Conservation (phyloP, 2,113 vertebrate genomes). For the Onychostoma macrolepis region DNA sequence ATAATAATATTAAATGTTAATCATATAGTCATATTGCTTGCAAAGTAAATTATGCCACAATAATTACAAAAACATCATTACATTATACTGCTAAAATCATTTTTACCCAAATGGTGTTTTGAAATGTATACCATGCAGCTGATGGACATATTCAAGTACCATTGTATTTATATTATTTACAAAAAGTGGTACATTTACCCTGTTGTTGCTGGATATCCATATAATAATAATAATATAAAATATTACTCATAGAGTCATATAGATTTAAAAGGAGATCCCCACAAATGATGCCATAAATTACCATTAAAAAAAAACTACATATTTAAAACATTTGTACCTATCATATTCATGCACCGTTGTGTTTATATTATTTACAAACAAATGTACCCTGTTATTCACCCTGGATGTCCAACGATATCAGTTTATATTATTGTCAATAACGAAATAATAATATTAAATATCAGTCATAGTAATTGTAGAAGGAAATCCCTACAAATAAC, state of each 20-base stretch:
- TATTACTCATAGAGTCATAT: neutral
- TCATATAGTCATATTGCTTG: neutral
- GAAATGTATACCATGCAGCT: no score
- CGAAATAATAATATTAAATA: neutral
- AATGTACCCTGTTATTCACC: neutral
- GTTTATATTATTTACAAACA: neutral
- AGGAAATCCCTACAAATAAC: neutral
- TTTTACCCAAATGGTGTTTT: no score
- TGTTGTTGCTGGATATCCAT: neutral
- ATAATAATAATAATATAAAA: no score
- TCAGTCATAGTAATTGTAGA: neutral
- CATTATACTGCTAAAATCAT: neutral
- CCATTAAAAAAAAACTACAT: neutral
- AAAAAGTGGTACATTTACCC: neutral
- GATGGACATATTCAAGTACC: no score
- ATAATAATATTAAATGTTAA: neutral
- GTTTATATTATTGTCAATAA: neutral
- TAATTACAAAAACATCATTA: no score
- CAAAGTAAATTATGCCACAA: neutral
- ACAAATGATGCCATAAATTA: neutral
- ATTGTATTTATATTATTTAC: no score
- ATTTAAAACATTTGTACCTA: no score
- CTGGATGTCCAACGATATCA: neutral
- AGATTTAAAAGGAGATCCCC: neutral
- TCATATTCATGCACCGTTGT: no score